Percentiles rank a stretch among this genome's conserved stretches.
These are phyloP conservation scores for Chamaea fasciata DNA, from an alignment of 2,113 vertebrate species.

Conservation along the genomic window DNA sequence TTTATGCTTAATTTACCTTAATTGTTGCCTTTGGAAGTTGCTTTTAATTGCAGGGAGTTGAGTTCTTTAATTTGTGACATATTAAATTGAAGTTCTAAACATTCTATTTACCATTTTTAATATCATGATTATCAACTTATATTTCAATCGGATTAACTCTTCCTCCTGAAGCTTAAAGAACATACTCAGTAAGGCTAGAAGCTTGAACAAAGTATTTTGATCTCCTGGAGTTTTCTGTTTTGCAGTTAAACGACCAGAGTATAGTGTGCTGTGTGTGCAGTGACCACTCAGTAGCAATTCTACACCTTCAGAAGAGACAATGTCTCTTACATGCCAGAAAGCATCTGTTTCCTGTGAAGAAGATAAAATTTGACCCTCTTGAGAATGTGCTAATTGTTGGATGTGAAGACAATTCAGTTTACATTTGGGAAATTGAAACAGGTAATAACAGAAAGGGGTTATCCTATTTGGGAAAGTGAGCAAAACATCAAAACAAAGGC, in stretches of 20 bases:
- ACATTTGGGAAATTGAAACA: conserved; percentile 81
- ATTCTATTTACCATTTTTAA: background rate
- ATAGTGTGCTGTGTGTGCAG: conserved; percentile 72
- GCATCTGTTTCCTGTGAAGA: conserved; percentile 76
- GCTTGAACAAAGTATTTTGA: background rate
- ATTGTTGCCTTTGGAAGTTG: background rate
- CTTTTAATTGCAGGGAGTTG: background rate
- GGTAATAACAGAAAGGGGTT: conserved; percentile 39
- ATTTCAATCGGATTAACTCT: background rate
- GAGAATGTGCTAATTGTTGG: conserved; percentile 76
- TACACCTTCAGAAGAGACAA: conserved; percentile 67
- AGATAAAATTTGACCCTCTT: conserved; percentile 66
- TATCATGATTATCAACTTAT: background rate
- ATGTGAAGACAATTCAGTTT: conserved; percentile 75
- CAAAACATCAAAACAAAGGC: background rate
- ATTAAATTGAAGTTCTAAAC: background rate
- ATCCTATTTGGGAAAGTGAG: background rate
- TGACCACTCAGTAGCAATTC: conserved; percentile 72
- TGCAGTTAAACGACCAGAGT: conserved; percentile 59
- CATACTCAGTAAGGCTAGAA: background rate
- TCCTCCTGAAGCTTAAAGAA: background rate
- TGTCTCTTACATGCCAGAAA: conserved; percentile 75
- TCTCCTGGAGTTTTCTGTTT: background rate
- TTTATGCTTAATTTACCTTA: background rate
- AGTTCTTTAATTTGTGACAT: background rate